Base-by-base conservation (phyloP, 2,797 vertebrate genomes). In the Xiphorhynchus erythropygius region DNA sequence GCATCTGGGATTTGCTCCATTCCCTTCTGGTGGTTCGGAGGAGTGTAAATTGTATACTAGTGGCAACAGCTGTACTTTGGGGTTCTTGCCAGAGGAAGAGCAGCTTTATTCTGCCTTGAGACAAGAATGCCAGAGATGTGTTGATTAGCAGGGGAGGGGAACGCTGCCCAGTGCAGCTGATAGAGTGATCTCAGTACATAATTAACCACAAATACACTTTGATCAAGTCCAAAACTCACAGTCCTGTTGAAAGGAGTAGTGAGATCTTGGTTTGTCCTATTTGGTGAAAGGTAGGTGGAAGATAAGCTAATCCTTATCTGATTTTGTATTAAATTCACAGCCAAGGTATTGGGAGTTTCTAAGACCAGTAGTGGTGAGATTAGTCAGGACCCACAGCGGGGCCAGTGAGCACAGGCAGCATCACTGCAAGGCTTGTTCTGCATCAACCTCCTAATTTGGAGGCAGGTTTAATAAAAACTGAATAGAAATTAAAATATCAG, bases 401-500 rank as follows among this genome's bases (percentile, higher is more conserved):
- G 57, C 50, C 0, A 4, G 53, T 0, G 12, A 52, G 52, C 8
- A 4, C 56, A 67, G 60, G 67, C 49, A n/a, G 41, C 53, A 18
- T 42, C 33, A 2, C 44, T 62, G n/a, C 52, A 41, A 65, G 63
- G 21, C 68, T 90, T 39, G 15, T 68, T 81, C 46, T 70, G 11
- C 67, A 57, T 63, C 68, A 49, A 0, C n/a, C 19, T 18, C 25
- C 35, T 76, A 68, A 89, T 95, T 79, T 93, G 47, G 90, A 93
- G 84, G 41, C 47, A 76, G 35, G 35, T 52, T 94, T 91, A 75
- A 82, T 96, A 78, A 84, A 73, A 87, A 16, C 59, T 17, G 10
- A 52, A 67, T 89, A 89, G 89, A 95, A 96, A 93, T 94, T 84
- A 86, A 92, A 89, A 67, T 93, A 96, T 86, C 91, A 91, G 83